Evolutionary conservation across 2,888 invertebrate species (phyloP), one percentile per base, ranked within the genome.

Genomic region (Troglohyphantes excavatus): DNA sequence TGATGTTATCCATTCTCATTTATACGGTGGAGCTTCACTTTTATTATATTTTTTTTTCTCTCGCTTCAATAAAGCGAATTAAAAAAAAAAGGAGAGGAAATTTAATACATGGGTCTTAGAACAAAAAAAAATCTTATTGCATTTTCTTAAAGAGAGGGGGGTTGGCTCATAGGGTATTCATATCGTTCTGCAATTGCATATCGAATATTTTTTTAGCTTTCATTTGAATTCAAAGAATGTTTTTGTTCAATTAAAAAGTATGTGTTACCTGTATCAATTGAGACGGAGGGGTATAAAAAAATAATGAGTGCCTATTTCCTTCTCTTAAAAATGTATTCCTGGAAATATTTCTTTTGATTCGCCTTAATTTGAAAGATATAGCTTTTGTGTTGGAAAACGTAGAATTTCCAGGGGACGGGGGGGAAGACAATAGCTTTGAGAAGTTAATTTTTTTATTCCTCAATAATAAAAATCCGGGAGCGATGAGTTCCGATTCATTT

Each of bases 201-300:
- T 63, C 27, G 19, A 73, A 73, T 29, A 21, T 26, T 72, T 81
- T 81, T 81, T 53, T 68, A 68, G 53, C 59, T 73, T 59, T 76
- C 72, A 86, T 76, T 86, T 43, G 68, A 61, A 86, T 76, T 78
- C 46, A 85, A 85, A 67, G 68, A 39, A 33, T 86, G 85, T 86
- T 86, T 86, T 86, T 86, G 85, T 86, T 86, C 85, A 86, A 86
- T 86, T 86, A 86, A 78, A 84, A 86, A 76, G 85, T 78, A 33
- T 75, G 46, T 59, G 70, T 68, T 86, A 83, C 72, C 72, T 59
- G 61, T 46, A 26, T 63, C 72, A 73, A 83, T 82, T 39, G 72
- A 73, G 17, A 33, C 29, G 76, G 33, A 21, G 59, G 63, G 26
- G n/a, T 13, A 53, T 19, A 67, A 72, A 73, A 68, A 83, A 27